phyloP scores from a whole-genome alignment of 2,113 vertebrate genomes.

The Equus przewalskii region DNA sequence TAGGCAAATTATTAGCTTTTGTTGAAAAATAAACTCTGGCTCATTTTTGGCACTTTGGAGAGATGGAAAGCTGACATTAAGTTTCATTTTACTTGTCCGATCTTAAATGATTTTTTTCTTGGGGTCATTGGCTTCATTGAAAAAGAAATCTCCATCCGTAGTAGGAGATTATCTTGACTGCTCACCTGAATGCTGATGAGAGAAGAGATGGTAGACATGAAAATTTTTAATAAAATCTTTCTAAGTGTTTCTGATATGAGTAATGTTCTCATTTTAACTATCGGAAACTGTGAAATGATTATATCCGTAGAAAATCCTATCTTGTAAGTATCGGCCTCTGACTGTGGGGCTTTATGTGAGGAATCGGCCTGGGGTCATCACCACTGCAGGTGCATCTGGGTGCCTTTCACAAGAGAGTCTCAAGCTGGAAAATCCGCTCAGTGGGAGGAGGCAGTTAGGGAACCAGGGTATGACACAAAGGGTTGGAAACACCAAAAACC shows the following conservation, averaged over 20 bases:
- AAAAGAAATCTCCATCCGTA: background rate
- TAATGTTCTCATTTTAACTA: background rate
- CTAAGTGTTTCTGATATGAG: background rate
- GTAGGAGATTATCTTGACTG: background rate
- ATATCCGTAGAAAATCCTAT: background rate
- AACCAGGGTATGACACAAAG: background rate
- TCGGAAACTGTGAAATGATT: background rate
- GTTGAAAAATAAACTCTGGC: background rate
- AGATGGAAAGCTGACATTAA: background rate
- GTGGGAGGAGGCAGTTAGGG: background rate
- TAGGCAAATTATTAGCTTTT: background rate
- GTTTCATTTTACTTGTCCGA: background rate
- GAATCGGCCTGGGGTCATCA: background rate
- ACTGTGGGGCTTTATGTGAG: background rate
- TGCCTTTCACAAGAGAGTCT: background rate
- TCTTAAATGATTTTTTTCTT: background rate
- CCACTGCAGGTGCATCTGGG: background rate
- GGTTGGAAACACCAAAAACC: background rate
- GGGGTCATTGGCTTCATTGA: background rate
- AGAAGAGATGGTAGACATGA: background rate
- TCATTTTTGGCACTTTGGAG: background rate
- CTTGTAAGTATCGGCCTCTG: background rate
- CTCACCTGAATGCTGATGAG: too few relatives aligned
- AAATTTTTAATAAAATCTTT: background rate
- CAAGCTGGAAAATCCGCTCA: background rate